These are phyloP conservation scores for Benthosema pterotum DNA, from an alignment of 2,797 vertebrate genomes.

Conservation along the genomic window DNA sequence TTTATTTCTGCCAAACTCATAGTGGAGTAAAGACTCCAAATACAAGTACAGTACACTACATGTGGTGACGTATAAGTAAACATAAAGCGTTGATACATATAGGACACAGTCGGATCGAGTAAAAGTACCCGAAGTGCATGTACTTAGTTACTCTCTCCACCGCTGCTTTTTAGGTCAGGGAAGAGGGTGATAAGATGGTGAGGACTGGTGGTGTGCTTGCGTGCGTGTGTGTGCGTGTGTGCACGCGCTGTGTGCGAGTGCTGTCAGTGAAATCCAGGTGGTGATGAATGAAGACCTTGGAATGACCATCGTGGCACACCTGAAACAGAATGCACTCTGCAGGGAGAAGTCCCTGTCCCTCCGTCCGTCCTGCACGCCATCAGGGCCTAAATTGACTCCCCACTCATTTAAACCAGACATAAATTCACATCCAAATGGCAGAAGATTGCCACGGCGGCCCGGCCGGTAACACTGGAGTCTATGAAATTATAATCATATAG, in stretches of 20 bases:
- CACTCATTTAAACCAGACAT: conserved; percentile 79
- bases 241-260: background rate
- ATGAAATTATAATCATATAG: conserved; percentile 69
- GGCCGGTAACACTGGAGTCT: conserved; percentile 65
- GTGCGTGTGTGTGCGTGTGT: background rate
- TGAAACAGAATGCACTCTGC: conserved; percentile 71
- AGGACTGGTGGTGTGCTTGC: conserved; percentile 19
- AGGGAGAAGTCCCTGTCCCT: conserved; percentile 88
- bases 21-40: too few species aligned
- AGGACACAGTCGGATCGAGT: too few species aligned
- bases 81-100: too few species aligned
- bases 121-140: background rate
- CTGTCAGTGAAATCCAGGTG: conserved; percentile 46
- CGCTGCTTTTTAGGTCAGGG: conserved; percentile 1
- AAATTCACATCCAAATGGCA: conserved; percentile 79
- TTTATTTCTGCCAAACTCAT: too few species aligned
- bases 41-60: too few species aligned
- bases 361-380: conserved; percentile 69
- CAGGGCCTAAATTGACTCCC: conserved; percentile 73
- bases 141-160: conserved; percentile 2
- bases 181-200: conserved; percentile 21
- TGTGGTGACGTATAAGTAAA: too few species aligned
- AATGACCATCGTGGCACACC: conserved; percentile 38
- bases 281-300: conserved; percentile 55
- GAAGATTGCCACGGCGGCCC: conserved; percentile 67